Evolutionary conservation across 2,888 invertebrate genomes (phyloP), one percentile per base, ranked within the genome.

Genomic region (Hetaerina titia): DNA sequence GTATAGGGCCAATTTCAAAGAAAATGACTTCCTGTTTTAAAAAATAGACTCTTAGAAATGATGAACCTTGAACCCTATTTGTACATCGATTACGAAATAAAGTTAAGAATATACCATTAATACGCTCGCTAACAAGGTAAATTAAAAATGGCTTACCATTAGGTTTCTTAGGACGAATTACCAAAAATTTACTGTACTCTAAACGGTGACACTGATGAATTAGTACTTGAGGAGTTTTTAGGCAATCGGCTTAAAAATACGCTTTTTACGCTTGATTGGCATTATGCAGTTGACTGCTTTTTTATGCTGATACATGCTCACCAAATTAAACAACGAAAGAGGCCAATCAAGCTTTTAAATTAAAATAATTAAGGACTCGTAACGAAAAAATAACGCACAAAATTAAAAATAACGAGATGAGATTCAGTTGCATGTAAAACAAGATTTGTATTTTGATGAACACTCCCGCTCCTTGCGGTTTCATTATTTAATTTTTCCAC

Each of bases 311-410:
- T 81, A 81, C 81, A 81, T 25, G 81, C 13, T 31, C 81, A 31
- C 81, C 31, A 81, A 81, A 81, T 81, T 81, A 81, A 81, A 81
- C 81, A 31, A 81, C 81, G 81, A 81, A 81, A 81, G 81, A 81
- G 31, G 81, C 81, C 81, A 81, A 81, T 81, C 81, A 81, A 81
- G 81, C 25, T 81, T 81, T 81, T 81, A 13, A 81, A 81, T 81
- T 81, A 81, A 81, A 81, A 81, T 81, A 81, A 81, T 81, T 81
- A 81, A 81, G 81, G 81, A 25, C 81, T 31, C 81, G 81, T 31
- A 81, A 31, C 13, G 31, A 81, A 31, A 81, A 81, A 81, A 81
- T 81, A 81, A 81, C 25, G 25, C 81, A n/a, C 31, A 25, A 81
- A 31, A 31, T 69, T 81, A 31, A 31, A 81, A 81, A 81, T 31